These are phyloP conservation scores for Orthonychiurus folsomi DNA, from an alignment of 2,888 invertebrate genomes.

Conservation along the genomic window DNA sequence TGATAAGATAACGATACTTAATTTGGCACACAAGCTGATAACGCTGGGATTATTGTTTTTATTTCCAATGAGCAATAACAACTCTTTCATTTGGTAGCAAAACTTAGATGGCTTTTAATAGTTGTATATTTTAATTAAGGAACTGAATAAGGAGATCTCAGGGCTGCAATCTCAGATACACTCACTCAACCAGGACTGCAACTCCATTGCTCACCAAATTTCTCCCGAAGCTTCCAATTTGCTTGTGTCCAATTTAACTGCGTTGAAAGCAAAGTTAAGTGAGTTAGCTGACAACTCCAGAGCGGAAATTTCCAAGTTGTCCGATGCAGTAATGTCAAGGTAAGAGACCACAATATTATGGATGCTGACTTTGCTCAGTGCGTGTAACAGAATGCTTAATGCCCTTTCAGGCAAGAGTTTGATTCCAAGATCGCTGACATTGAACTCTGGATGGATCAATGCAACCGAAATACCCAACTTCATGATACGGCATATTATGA, in stretches of 20 bases:
- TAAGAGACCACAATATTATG: too few species aligned
- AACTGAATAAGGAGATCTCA: constrained; percentile 66
- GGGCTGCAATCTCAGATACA: constrained; percentile 77
- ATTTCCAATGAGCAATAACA: too few species aligned
- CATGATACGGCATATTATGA: constrained; percentile 73
- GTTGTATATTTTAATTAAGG: constrained; percentile 36
- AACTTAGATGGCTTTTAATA: constrained; percentile 1
- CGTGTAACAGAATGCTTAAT: constrained; percentile 3
- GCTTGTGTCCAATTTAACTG: constrained; percentile 62
- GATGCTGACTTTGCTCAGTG: not conserved
- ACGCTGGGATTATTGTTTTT: not conserved
- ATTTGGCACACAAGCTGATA: not conserved
- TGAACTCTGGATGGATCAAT: constrained; percentile 67
- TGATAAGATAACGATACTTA: constrained; percentile 1
- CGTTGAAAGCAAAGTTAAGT: constrained; percentile 52
- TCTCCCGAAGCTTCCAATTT: constrained; percentile 66
- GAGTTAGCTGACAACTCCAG: not conserved
- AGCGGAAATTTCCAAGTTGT: constrained; percentile 55
- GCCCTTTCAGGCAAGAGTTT: constrained; percentile 60
- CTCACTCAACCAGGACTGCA: constrained; percentile 66
- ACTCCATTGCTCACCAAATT: constrained; percentile 65
- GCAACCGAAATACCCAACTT: constrained; percentile 61
- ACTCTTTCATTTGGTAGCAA: too few species aligned
- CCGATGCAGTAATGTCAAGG: constrained; percentile 52
- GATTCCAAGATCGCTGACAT: constrained; percentile 68